Percentiles rank a stretch among this genome's conserved stretches.
phyloP scores from a whole-genome alignment of 1,140 invertebrate genomes.

The Papilio helenus region DNA sequence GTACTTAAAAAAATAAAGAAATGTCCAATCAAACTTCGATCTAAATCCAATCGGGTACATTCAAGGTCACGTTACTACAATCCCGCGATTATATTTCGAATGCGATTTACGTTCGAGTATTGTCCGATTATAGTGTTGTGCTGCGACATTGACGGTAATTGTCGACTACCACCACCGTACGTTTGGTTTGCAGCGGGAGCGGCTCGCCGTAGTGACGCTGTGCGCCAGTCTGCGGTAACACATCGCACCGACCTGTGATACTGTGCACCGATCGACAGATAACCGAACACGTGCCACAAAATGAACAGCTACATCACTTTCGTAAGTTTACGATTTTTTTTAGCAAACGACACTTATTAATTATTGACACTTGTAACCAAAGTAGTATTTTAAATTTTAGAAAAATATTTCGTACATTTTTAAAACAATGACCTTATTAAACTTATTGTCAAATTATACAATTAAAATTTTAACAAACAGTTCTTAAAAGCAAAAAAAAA shows the following conservation, averaged over 20 bases:
- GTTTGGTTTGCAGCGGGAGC: slow-evolving; percentile 67
- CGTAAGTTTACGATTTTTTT: slow-evolving; percentile 49
- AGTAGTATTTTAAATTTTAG: background rate
- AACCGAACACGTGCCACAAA: slow-evolving; percentile 41
- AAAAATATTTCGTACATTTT: background rate
- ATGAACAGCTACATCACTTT: slow-evolving; percentile 60
- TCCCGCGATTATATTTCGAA: slow-evolving; percentile 54
- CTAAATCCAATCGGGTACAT: slow-evolving; percentile 54
- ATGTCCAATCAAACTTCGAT: slow-evolving; percentile 33
- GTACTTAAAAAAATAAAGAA: slow-evolving; percentile 64
- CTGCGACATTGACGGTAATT: slow-evolving; percentile 57
- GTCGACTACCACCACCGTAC: slow-evolving; percentile 64
- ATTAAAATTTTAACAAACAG: too few relatives aligned
- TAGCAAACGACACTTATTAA: background rate
- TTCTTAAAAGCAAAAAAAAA: too few relatives aligned
- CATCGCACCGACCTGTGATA: slow-evolving; percentile 27
- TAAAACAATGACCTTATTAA: too few relatives aligned
- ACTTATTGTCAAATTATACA: too few relatives aligned
- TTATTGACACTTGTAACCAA: background rate
- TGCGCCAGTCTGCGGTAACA: slow-evolving; percentile 58
- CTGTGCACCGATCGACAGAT: slow-evolving; percentile 44
- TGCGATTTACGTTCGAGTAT: slow-evolving; percentile 29
- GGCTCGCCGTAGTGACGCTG: slow-evolving; percentile 56
- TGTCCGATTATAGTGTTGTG: slow-evolving; percentile 44
- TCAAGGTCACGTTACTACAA: slow-evolving; percentile 62